A percentile compares a stretch with the other conserved stretches of the same genome.
Conservation (phyloP, 1,140 invertebrate species). For the Pemphigus obesinymphae region DNA sequence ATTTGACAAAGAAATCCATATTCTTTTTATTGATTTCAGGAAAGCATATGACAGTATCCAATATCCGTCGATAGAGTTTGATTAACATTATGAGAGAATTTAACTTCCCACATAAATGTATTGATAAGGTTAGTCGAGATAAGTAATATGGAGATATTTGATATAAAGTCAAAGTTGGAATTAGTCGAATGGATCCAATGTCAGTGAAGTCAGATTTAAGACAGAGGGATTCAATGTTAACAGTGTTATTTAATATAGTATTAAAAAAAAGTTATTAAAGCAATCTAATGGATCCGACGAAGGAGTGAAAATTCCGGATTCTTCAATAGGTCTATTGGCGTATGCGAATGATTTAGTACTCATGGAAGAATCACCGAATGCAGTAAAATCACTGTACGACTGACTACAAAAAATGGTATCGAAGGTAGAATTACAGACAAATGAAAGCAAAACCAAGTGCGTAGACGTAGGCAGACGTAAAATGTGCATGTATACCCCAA, state of each 20-base stretch:
- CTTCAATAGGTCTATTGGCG: too few relatives aligned
- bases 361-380: background rate
- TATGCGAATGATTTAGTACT: background rate
- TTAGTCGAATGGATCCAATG: background rate
- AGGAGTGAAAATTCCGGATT: background rate
- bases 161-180: background rate
- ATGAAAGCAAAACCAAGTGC: background rate
- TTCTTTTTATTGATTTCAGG: too few relatives aligned
- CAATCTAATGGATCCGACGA: background rate
- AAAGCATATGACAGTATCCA: too few relatives aligned
- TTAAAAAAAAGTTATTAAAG: conserved; percentile 34
- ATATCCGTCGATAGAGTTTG: background rate
- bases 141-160: background rate
- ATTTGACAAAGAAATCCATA: background rate
- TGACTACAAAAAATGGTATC: background rate
- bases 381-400: background rate
- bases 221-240: conserved; percentile 23
- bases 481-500: background rate
- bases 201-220: conserved; percentile 5
- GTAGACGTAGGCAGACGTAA: background rate
- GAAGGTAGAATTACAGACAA: background rate
- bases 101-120: background rate
- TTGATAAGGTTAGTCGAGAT: background rate
- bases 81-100: background rate
- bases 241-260: too few relatives aligned